A percentile compares a stretch with the other conserved stretches of the same genome.
These are phyloP conservation scores for Drosophila jambulina DNA, from an alignment of 1,140 invertebrate species.

Conservation along the genomic window DNA sequence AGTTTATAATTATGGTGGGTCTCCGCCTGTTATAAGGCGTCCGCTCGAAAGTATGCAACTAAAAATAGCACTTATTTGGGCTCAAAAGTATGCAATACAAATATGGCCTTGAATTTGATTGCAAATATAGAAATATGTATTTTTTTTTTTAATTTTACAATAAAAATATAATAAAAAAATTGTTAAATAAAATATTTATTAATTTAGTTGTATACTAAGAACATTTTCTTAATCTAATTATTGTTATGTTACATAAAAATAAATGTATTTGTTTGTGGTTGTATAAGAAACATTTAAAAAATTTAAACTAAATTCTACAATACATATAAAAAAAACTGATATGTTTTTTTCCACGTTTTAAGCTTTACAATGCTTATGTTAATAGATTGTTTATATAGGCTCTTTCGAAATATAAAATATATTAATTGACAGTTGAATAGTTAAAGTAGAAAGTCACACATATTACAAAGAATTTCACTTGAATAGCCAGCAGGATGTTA, in stretches of 20 bases:
- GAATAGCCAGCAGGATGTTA: neutral
- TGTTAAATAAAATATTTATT: neutral
- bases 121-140: neutral
- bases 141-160: neutral
- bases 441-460: no score
- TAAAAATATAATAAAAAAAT: no score
- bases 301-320: no score
- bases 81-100: neutral
- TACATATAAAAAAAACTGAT: no score
- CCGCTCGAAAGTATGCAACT: conserved; percentile 12
- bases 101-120: neutral
- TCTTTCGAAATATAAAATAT: neutral
- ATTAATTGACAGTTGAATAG: no score
- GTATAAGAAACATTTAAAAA: no score
- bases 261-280: no score
- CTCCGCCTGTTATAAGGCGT: neutral
- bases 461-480: no score
- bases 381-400: neutral
- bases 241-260: no score
- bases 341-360: no score
- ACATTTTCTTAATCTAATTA: no score
- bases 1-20: conserved; percentile 4
- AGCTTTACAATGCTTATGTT: neutral
- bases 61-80: conserved; percentile 1
- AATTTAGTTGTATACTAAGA: neutral